Conservation (phyloP, 1,140 invertebrate species). For the Carcinoscorpius rotundicauda region DNA sequence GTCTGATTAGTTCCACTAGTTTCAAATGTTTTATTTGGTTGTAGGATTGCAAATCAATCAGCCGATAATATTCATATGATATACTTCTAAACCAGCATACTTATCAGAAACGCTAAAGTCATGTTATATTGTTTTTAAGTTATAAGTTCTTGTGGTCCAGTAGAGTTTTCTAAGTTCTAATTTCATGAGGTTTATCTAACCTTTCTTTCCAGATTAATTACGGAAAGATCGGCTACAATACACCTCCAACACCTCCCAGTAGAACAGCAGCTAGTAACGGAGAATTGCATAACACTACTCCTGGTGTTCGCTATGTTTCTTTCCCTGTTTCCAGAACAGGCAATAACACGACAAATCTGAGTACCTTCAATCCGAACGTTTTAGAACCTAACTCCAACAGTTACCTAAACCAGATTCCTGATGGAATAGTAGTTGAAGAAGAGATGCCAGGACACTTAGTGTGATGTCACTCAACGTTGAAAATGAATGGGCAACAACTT, state of each 20-base stretch:
- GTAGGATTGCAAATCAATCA: no score
- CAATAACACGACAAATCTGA: conserved; percentile 26
- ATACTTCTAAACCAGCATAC: no score
- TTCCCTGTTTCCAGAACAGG: conserved; percentile 13
- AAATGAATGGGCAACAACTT: no score
- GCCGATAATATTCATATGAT: no score
- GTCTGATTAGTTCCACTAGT: no score
- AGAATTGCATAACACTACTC: conserved; percentile 9
- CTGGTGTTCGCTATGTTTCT: conserved; percentile 11
- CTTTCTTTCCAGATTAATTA: background rate
- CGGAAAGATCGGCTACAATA: conserved; percentile 10
- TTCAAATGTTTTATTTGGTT: no score
- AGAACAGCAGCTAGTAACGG: conserved; percentile 13
- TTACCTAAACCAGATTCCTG: conserved; percentile 9
- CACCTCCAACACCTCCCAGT: conserved; percentile 11
- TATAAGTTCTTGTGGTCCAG: background rate
- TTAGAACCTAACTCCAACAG: conserved; percentile 14
- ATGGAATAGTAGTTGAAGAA: conserved; percentile 12
- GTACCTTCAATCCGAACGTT: conserved; percentile 32
- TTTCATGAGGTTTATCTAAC: no score
- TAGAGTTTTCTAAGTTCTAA: background rate
- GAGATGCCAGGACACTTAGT: conserved; percentile 18
- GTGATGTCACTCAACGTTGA: background rate
- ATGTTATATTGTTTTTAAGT: no score
- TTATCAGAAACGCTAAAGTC: no score